phyloP scores from a whole-genome alignment of 2,113 vertebrate genomes.

The Sturnus vulgaris region DNA sequence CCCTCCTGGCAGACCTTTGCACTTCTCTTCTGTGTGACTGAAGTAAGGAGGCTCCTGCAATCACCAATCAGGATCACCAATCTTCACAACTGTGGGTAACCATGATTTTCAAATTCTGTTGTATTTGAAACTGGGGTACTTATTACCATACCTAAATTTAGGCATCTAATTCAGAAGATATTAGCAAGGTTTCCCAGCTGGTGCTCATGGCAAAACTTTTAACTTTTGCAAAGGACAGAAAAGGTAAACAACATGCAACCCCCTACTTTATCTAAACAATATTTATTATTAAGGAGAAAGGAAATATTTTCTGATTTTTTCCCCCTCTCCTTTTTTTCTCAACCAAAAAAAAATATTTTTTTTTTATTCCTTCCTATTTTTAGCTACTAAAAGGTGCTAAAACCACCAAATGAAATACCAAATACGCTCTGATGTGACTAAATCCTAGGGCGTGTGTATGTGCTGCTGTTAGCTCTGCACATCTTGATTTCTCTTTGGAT shows the following conservation, averaged over 20 bases:
- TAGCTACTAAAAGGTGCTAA: not conserved
- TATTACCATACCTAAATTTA: not conserved
- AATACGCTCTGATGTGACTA: not conserved
- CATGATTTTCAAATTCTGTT: not conserved
- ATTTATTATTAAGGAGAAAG: not conserved
- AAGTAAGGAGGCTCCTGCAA: not conserved
- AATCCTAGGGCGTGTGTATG: fast-evolving
- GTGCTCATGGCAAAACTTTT: not conserved
- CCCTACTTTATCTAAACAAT: not conserved
- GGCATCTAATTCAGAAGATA: not conserved
- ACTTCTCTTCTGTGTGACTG: not conserved
- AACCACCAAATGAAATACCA: not conserved
- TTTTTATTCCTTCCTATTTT: not conserved
- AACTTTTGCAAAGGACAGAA: not conserved
- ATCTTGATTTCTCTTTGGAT: not conserved
- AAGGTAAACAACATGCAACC: not conserved
- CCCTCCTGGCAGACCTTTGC: not conserved
- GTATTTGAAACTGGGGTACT: not conserved
- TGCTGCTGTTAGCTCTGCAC: not conserved
- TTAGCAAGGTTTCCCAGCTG: not conserved
- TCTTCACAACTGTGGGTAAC: not conserved
- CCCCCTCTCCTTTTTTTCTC: fast-evolving
- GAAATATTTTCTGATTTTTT: not conserved
- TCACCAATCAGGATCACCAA: not conserved
- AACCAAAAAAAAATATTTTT: not conserved